A percentile compares a stretch with the other conserved stretches of the same genome.
Conservation (phyloP, 1,140 invertebrate species). For the Eurosta solidaginis region DNA sequence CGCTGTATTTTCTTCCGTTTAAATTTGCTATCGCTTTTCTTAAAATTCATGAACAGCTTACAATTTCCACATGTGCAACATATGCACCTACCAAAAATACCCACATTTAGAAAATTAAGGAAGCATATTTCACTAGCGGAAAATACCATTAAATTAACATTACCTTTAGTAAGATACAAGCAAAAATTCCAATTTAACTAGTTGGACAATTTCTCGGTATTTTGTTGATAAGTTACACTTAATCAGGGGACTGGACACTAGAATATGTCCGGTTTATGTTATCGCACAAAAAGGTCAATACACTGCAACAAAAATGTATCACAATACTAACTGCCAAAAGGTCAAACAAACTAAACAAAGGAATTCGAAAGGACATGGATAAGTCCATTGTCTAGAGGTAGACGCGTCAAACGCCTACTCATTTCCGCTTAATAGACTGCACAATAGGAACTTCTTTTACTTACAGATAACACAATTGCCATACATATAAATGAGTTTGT, state of each 20-base stretch:
- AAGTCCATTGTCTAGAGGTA: not conserved
- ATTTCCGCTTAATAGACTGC: not conserved
- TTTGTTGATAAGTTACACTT: not conserved
- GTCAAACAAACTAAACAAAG: not conserved
- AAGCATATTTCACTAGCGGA: not conserved
- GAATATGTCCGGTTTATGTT: not conserved
- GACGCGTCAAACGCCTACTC: not conserved
- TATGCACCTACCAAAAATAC: not conserved
- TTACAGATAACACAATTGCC: not conserved
- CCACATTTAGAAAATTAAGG: not conserved
- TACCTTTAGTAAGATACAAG: not conserved
- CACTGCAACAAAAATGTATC: not conserved
- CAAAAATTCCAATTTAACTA: not conserved
- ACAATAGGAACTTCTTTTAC: not conserved
- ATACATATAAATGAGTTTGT: not conserved
- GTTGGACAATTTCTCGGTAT: not conserved
- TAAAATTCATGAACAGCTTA: not conserved
- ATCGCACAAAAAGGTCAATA: not conserved
- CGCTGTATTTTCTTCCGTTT: too few species aligned
- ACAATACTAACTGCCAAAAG: not conserved
- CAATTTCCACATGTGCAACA: not conserved
- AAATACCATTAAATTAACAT: conserved; percentile 3
- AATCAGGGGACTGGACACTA: not conserved
- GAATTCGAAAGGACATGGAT: not conserved
- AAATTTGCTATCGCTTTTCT: too few species aligned